Conservation (phyloP, 1,140 invertebrate genomes). For the Holcopasites calliopsidis region DNA sequence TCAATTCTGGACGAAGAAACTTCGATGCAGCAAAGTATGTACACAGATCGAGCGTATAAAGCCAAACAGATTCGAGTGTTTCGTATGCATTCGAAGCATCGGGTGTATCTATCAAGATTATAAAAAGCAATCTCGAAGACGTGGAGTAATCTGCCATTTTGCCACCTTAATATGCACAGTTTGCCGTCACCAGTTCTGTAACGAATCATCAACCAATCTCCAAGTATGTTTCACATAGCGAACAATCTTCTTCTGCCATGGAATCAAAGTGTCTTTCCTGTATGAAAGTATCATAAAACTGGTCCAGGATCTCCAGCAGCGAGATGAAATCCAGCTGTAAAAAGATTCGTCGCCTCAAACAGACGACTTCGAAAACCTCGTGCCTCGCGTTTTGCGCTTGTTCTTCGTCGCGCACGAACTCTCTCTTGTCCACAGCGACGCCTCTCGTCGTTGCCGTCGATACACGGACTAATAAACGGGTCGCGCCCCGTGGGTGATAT, state of each 20-base stretch:
- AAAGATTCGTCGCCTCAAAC: constrained; percentile 1
- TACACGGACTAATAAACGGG: constrained; percentile 13
- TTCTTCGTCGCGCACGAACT: not conserved
- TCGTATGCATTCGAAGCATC: no score
- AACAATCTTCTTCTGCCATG: no score
- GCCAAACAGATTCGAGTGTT: no score
- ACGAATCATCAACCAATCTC: no score
- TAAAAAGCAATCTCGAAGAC: no score
- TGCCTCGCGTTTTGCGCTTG: constrained; percentile 35
- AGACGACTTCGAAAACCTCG: constrained; percentile 1
- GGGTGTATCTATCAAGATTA: no score
- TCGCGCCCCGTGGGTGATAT: not conserved
- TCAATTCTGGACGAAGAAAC: no score
- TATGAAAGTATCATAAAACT: not conserved
- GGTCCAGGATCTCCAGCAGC: not conserved
- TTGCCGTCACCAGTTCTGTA: not conserved
- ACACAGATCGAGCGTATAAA: no score
- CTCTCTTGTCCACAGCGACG: not conserved
- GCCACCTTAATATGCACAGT: not conserved
- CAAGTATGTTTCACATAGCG: no score
- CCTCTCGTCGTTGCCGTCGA: not conserved
- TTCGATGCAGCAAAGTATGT: no score
- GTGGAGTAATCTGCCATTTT: no score
- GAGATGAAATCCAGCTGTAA: not conserved
- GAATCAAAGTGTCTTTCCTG: constrained; percentile 40